Base-by-base conservation (phyloP, 2,888 invertebrate species). In the Lamellibrachia satsuma region DNA sequence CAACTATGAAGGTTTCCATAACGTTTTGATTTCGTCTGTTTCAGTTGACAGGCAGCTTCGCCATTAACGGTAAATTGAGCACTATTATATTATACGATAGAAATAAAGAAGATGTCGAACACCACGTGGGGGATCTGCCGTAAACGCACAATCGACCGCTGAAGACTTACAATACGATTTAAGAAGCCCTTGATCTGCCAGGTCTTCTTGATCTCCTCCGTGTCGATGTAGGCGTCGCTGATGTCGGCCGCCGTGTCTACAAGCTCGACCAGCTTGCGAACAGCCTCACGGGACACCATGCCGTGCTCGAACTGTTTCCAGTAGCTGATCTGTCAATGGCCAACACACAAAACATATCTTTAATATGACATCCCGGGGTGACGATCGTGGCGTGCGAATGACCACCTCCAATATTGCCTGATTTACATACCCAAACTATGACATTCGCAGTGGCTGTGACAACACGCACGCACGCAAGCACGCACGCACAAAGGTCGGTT, bases 251-350 rank as follows among this genome's bases (percentile, higher is more conserved):
- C 96, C 6, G 93, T 94, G 57, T 96, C 96, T 7, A 96, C 95
- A 92, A 95, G 94, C 93, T 97, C 97, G 7, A 97, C 97, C 22
- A 97, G 95, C 0, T 97, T 96, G 91, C 97, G 96, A 0, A 97
- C 97, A 0, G 97, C 97, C 6, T 97, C 97, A 93, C 97, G 97
- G 91, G 97, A 97, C 93, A 97, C 96, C 96, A 97, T 97, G 0
- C 97, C 97, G 93, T 97, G 97, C 94, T 97, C 97, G 94, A 97
- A 97, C 95, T 97, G 97, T 0, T 97, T 96, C 97, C 97, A 97
- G 94, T 97, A 97, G 0, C 97, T 97, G 93, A 96, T 96, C 96
- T 96, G 60, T 8, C 90, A 22, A 91, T 22, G 39, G 3, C 15
- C 75, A 75, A 75, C 11, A 75, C 22, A 39, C 39, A 39, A 39